Evolutionary conservation across 2,797 vertebrate genomes (phyloP).

Genomic region (Myiotriccus ornatus): DNA sequence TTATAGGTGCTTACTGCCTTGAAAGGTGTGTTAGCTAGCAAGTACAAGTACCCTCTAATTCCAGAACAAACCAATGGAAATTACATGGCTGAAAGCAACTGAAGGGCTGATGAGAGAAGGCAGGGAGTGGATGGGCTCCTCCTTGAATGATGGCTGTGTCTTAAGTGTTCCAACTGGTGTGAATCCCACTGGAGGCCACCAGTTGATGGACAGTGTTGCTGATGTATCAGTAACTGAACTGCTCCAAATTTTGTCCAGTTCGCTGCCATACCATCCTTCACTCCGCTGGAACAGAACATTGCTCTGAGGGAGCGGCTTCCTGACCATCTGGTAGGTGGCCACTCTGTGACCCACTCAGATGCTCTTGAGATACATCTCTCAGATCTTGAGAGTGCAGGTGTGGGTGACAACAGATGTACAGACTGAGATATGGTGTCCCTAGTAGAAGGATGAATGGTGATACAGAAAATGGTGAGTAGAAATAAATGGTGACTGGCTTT

Average conservation of each 20-base stretch:
- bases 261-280: accelerated
- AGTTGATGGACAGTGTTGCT: neutral
- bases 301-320: neutral
- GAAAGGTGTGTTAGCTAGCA: neutral
- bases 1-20: neutral
- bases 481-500: neutral
- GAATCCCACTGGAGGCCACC: neutral
- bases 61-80: neutral
- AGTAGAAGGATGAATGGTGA: neutral
- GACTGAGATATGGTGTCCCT: neutral
- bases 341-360: neutral
- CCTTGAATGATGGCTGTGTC: neutral
- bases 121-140: neutral
- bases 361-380: neutral
- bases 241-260: neutral
- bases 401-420: neutral
- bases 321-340: neutral
- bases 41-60: neutral
- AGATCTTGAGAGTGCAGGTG: accelerated
- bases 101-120: neutral
- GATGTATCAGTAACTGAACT: neutral
- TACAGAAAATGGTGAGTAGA: neutral
- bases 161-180: accelerated
- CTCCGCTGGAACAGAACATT: neutral
- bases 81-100: neutral